Percentiles rank a stretch among this genome's conserved stretches.
phyloP scores from a whole-genome alignment of 1,140 invertebrate genomes.

The Atta colombica region DNA sequence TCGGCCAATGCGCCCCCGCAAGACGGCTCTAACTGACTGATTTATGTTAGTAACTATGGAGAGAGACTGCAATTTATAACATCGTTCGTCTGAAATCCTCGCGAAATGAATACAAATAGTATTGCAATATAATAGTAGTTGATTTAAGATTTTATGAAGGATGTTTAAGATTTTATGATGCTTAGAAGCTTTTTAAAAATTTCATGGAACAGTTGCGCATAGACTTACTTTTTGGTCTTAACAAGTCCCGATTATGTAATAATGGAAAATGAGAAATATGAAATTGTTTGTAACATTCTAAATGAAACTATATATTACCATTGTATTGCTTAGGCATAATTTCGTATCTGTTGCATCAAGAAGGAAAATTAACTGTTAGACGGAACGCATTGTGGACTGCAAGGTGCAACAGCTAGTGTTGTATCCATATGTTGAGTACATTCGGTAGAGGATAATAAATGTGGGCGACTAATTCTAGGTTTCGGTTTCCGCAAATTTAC shows the following conservation, averaged over 20 bases:
- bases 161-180: neutral
- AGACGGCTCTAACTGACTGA: slow-evolving; percentile 71
- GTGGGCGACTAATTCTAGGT: slow-evolving; percentile 80
- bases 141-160: neutral
- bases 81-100: neutral
- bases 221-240: neutral
- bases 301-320: neutral
- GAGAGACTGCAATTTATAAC: slow-evolving; percentile 2
- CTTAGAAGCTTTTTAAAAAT: neutral
- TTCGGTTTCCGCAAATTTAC: slow-evolving; percentile 81
- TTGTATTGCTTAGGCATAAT: slow-evolving; percentile 23
- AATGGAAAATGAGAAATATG: neutral
- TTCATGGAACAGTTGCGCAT: neutral
- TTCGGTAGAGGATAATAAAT: slow-evolving; percentile 74
- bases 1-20: slow-evolving; percentile 77
- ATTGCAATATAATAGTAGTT: neutral
- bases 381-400: slow-evolving; percentile 1
- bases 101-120: neutral
- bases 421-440: slow-evolving; percentile 29
- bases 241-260: neutral
- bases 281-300: neutral
- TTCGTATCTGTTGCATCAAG: neutral
- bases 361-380: slow-evolving; percentile 13
- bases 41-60: slow-evolving; percentile 77
- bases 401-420: slow-evolving; percentile 9